phyloP scores from a whole-genome alignment of 2,113 vertebrate genomes.

The Forbesichthys agassizii region DNA sequence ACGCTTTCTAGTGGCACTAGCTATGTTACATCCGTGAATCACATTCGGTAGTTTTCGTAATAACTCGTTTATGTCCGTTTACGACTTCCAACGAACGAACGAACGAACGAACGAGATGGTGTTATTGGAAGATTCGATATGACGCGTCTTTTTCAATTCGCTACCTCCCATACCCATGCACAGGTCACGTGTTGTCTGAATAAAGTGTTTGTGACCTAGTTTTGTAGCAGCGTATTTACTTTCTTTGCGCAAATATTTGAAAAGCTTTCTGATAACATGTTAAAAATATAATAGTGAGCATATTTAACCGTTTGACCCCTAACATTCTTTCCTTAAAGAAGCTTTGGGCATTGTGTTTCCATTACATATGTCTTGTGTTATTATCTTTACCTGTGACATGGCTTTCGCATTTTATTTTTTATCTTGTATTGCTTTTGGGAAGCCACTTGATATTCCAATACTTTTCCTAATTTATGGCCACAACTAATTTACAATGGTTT shows the following conservation, averaged over 20 bases:
- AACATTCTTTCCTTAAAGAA: no score
- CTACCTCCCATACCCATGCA: neutral
- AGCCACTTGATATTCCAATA: no score
- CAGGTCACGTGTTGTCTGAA: conserved; percentile 31
- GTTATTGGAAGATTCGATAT: conserved; percentile 38
- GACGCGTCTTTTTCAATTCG: neutral
- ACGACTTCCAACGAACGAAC: accelerated
- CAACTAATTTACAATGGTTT: no score
- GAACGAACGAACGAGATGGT: neutral
- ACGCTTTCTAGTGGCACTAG: neutral
- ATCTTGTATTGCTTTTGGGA: no score
- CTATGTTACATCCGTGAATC: neutral
- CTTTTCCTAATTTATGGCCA: no score
- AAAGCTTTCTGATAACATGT: neutral
- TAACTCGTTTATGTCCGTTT: conserved; percentile 17
- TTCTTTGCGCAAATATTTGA: neutral
- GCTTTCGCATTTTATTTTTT: no score
- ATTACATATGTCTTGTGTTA: no score
- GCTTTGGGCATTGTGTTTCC: no score
- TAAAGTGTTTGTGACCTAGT: neutral
- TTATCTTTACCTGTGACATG: no score
- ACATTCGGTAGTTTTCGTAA: conserved; percentile 27
- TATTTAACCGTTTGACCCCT: no score
- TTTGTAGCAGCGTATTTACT: neutral
- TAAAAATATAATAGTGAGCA: neutral